phyloP scores from a whole-genome alignment of 2,797 vertebrate genomes.

The Diglossa cyanea region DNA sequence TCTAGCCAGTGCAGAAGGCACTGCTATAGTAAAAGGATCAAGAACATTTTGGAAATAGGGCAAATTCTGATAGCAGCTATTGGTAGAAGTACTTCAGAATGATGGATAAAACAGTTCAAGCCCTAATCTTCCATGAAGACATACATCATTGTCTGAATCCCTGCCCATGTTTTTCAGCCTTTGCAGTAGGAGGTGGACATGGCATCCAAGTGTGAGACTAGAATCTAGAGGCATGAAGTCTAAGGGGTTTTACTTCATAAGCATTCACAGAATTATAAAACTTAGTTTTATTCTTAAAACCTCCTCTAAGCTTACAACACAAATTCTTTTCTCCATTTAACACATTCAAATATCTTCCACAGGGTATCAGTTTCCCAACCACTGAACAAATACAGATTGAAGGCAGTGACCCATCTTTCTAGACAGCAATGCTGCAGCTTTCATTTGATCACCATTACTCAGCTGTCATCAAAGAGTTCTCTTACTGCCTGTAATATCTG shows the following conservation, averaged over 20 bases:
- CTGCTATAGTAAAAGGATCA: background rate
- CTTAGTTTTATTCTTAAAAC: background rate
- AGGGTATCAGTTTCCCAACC: background rate
- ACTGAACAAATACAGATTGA: background rate
- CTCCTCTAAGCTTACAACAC: background rate
- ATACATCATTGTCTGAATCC: background rate
- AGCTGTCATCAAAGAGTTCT: background rate
- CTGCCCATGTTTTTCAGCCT: background rate
- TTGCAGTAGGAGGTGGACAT: background rate
- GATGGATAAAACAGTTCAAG: background rate
- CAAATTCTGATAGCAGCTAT: background rate
- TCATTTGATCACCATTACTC: background rate
- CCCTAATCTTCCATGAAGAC: background rate
- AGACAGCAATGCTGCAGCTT: background rate
- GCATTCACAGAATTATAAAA: background rate
- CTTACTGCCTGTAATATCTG: background rate
- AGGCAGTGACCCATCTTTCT: background rate
- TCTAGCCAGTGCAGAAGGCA: background rate
- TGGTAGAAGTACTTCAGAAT: background rate
- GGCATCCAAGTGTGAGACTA: background rate
- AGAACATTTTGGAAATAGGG: background rate
- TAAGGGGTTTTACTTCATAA: background rate
- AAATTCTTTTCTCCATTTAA: background rate
- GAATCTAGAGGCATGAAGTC: background rate
- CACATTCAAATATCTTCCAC: background rate